Evolutionary conservation across 2,113 vertebrate genomes (phyloP), one percentile per base, ranked within the genome.

Genomic region (Micronycteris hirsuta): DNA sequence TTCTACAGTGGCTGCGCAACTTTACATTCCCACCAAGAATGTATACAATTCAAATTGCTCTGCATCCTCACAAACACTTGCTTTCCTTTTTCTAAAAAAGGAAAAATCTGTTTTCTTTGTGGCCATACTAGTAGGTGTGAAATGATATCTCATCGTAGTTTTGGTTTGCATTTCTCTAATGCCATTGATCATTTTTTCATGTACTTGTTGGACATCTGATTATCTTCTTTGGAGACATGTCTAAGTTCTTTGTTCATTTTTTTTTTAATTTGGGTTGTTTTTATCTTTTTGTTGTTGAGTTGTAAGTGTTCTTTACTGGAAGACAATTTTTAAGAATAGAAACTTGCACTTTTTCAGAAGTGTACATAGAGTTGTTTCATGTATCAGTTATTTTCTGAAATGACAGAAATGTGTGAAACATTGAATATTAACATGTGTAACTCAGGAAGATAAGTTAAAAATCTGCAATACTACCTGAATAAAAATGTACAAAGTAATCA

Each of bases 301-400:
- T 94, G 20, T 83, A 74, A 74, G 7, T 28, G 13, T 45, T 73
- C 76, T 93, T 97, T 61, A 84, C 7, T 49, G 31, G 5, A 19
- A 90, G 43, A 58, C 24, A 63, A 7, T 54, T 76, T 87, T 90
- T 91, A 87, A 89, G 33, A 94, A 56, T 2, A 78, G 19, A 92
- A 61, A 54, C 1, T 20, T 68, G 24, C 4, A 84, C 63, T 81
- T 87, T 94, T 90, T 71, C 52, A 70, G 11, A 81, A 81, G 15
- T 28, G 5, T 83, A 65, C n/a, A n/a, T 24, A 73, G 31, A 65
- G 24, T 77, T 95, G 16, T 95, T 89, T 89, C 31, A 67, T 77
- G 2, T 88, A 82, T 82, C 80, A 89, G 38, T 83, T 93, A 91
- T 90, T 94, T 86, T 31, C 26, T 84, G 54, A 94, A 95, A 95